These are phyloP conservation scores for Anhinga rufa DNA, from an alignment of 2,113 vertebrate genomes.

Conservation along the genomic window DNA sequence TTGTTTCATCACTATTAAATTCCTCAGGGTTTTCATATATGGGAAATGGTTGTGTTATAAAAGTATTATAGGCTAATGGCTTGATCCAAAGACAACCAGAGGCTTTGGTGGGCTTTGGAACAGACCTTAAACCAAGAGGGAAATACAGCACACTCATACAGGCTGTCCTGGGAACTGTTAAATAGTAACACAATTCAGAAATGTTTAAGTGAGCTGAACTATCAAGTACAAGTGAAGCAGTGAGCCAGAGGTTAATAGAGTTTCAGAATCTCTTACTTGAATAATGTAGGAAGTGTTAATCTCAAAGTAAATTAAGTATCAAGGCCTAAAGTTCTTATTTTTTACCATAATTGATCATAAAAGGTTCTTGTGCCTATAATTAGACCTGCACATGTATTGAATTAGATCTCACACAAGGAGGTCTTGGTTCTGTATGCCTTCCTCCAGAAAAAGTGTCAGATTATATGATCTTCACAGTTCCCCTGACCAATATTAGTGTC, in stretches of 20 bases:
- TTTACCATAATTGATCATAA: background rate
- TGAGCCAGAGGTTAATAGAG: background rate
- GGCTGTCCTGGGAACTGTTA: background rate
- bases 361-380: background rate
- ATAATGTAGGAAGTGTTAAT: background rate
- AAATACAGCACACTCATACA: background rate
- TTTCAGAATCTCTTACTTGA: background rate
- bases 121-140: background rate
- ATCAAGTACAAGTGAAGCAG: background rate
- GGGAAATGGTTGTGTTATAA: constrained; percentile 17
- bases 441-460: background rate
- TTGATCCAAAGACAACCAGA: constrained; percentile 26
- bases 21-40: background rate
- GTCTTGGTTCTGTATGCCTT: background rate
- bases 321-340: background rate
- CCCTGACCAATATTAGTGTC: background rate
- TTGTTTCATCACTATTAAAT: constrained; percentile 7
- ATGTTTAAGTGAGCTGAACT: background rate
- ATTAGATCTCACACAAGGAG: background rate
- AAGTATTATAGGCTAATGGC: background rate
- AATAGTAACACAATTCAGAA: background rate
- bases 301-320: background rate
- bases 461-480: background rate
- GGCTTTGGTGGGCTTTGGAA: constrained; percentile 25
- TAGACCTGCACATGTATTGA: background rate